Evolutionary conservation across 1,140 invertebrate genomes (phyloP).

Genomic region (Pseudomyrmex cubaensis): DNA sequence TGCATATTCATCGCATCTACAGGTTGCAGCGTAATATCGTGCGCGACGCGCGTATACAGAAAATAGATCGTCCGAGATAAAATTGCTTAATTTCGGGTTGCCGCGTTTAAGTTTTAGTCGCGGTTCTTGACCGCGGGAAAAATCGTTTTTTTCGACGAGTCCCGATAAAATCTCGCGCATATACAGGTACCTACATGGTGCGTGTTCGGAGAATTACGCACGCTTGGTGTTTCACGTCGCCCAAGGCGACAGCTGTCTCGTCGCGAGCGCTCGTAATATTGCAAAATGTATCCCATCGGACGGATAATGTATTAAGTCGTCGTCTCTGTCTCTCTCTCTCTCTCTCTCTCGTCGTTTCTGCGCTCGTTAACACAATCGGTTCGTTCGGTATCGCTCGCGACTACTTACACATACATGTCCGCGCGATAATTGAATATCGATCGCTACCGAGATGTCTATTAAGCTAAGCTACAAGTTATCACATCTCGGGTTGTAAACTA

Average conservation of each 20-base stretch:
- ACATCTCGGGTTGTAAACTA: not conserved
- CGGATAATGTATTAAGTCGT: constrained; percentile 40
- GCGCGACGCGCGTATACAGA: constrained; percentile 8
- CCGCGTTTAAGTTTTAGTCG: not conserved
- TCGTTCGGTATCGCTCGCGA: not conserved
- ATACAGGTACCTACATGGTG: no score
- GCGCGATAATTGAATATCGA: constrained; percentile 41
- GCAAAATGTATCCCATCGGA: constrained; percentile 44
- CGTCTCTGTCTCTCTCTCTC: no score
- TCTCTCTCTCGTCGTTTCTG: no score
- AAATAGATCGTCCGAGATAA: constrained; percentile 49
- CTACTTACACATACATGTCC: not conserved
- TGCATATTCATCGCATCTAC: constrained; percentile 66
- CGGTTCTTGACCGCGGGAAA: not conserved
- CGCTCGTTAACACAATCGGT: constrained; percentile 22
- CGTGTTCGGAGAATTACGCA: no score
- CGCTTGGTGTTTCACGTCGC: constrained; percentile 11
- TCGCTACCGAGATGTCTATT: constrained; percentile 29
- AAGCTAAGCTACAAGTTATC: not conserved
- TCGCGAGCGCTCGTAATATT: constrained; percentile 35
- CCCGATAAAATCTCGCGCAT: constrained; percentile 26
- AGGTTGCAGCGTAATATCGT: constrained; percentile 17
- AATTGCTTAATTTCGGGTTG: constrained; percentile 28
- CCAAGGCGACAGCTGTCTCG: constrained; percentile 41
- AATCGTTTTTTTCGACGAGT: constrained; percentile 18